Conservation (phyloP, 2,797 vertebrate genomes). For the Amblyraja radiata region DNA sequence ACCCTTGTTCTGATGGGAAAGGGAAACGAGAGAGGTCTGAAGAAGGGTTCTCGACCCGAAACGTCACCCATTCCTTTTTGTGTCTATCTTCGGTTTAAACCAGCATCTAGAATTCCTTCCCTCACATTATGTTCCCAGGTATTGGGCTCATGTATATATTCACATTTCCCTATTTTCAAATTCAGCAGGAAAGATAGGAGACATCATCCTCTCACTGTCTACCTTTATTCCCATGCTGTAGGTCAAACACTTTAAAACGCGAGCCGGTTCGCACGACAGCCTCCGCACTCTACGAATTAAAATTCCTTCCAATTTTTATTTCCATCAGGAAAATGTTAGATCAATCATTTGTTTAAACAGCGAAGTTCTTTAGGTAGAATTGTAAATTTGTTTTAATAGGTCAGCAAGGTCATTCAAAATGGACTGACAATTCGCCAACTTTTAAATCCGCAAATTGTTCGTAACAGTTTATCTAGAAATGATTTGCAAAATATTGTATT, state of each 20-base stretch:
- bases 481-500: neutral
- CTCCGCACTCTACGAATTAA: neutral
- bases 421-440: neutral
- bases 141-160: neutral
- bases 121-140: neutral
- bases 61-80: no score
- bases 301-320: neutral
- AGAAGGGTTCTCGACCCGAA: no score
- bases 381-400: neutral
- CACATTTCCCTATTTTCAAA: neutral
- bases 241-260: neutral
- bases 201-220: neutral
- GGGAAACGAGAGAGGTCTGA: no score
- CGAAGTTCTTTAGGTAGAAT: neutral
- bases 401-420: neutral
- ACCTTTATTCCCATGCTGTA: neutral
- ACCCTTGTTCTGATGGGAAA: no score
- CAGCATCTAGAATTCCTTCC: no score
- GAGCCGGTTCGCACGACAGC: neutral
- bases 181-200: neutral
- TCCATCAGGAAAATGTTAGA: neutral
- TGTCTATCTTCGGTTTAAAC: no score
- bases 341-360: neutral
- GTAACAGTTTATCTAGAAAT: neutral
- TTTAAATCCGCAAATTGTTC: neutral